Conservation (phyloP, 2,888 invertebrate genomes). For the Clistopyga incitator region DNA sequence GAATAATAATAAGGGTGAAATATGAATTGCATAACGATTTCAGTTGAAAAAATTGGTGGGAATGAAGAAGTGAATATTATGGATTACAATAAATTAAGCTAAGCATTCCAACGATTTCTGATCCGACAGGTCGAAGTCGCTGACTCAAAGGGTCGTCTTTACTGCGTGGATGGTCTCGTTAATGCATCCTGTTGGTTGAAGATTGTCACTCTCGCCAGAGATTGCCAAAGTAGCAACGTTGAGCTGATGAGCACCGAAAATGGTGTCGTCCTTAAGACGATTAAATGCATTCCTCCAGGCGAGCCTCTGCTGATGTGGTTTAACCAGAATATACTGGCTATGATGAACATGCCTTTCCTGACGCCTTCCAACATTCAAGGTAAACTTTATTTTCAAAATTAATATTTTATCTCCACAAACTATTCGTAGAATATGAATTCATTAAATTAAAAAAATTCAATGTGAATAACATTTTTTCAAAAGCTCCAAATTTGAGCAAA, state of each 20-base stretch:
- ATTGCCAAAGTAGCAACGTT: slow-evolving; percentile 88
- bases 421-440: too few species aligned
- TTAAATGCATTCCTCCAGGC: slow-evolving; percentile 86
- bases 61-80: background rate
- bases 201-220: slow-evolving; percentile 86
- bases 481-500: too few species aligned
- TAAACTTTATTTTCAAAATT: slow-evolving; percentile 79
- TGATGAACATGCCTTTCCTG: slow-evolving; percentile 91
- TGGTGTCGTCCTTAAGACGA: slow-evolving; percentile 84
- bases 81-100: background rate
- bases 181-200: slow-evolving; percentile 80
- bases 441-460: too few species aligned
- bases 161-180: slow-evolving; percentile 72
- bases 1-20: background rate
- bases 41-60: background rate
- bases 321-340: slow-evolving; percentile 90
- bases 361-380: slow-evolving; percentile 93
- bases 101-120: slow-evolving; percentile 18
- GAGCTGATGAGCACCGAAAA: slow-evolving; percentile 82
- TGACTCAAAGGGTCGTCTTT: slow-evolving; percentile 74
- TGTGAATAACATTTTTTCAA: too few species aligned
- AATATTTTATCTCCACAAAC: background rate
- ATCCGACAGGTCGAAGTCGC: slow-evolving; percentile 74
- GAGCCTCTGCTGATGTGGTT: slow-evolving; percentile 94
- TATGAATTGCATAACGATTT: background rate